phyloP scores from a whole-genome alignment of 2,797 vertebrate genomes.

The Luscinia megarhynchos region DNA sequence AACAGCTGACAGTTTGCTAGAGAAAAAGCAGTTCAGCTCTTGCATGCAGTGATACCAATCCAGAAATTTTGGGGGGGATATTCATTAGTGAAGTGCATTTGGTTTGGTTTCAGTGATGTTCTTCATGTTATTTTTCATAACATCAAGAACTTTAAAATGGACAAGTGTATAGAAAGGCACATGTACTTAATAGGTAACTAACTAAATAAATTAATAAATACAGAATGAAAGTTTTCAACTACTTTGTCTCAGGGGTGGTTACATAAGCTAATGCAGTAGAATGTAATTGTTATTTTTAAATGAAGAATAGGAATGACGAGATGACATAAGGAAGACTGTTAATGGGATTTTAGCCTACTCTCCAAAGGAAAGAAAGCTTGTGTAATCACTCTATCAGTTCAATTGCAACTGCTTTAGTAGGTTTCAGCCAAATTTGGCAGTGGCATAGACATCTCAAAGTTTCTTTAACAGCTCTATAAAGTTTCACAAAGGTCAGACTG shows the following conservation, averaged over 20 bases:
- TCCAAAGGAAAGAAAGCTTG: constrained; percentile 47
- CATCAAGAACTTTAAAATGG: not conserved
- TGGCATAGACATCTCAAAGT: constrained; percentile 2
- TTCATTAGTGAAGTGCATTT: not conserved
- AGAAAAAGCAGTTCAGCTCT: constrained; percentile 40
- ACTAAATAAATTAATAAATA: not conserved
- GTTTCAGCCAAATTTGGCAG: constrained; percentile 25
- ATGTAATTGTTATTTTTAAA: constrained; percentile 67
- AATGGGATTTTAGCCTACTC: constrained; percentile 69
- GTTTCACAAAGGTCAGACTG: not conserved
- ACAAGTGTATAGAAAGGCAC: not conserved
- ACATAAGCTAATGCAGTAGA: constrained; percentile 60
- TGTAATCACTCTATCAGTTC: constrained; percentile 57
- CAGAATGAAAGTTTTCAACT: constrained; percentile 2
- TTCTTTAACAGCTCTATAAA: not conserved
- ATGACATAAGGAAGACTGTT: constrained; percentile 63
- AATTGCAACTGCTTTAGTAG: constrained; percentile 17
- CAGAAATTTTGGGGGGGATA: not conserved
- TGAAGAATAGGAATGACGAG: constrained; percentile 49
- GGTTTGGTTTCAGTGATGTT: constrained; percentile 6
- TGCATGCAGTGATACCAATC: not conserved
- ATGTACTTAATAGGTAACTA: not conserved
- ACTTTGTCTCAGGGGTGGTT: constrained; percentile 57
- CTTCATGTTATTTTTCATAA: not conserved
- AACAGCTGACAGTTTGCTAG: constrained; percentile 51